These are phyloP conservation scores for Myotis findleyi DNA, from an alignment of 2,797 vertebrate species.

Conservation along the genomic window DNA sequence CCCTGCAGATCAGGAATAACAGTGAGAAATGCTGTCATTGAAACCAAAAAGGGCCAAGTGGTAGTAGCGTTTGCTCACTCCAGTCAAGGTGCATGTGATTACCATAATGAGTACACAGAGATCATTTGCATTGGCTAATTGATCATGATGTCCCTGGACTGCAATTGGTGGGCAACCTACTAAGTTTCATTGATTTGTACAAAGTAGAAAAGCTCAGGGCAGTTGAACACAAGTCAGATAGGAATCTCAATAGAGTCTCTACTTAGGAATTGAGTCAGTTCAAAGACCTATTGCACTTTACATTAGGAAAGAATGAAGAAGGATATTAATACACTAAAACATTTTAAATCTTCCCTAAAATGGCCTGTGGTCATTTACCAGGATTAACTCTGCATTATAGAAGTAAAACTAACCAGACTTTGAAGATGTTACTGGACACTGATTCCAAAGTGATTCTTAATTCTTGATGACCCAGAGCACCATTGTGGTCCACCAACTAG, in stretches of 20 bases:
- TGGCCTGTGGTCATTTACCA: not conserved
- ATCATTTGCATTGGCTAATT: not conserved
- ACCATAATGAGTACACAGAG: not conserved
- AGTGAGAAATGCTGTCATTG: not conserved
- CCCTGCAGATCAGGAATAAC: not conserved
- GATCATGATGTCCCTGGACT: conserved; percentile 12
- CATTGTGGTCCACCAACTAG: not conserved
- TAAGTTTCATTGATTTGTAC: not conserved
- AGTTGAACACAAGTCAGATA: not conserved
- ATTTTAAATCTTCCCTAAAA: not conserved
- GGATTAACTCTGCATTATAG: not conserved
- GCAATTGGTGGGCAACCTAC: not conserved
- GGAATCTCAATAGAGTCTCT: not conserved
- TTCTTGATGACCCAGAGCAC: not conserved
- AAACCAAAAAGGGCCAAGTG: not conserved
- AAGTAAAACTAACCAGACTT: not conserved
- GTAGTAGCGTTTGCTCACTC: not conserved
- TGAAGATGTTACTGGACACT: not conserved
- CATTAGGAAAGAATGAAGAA: not conserved
- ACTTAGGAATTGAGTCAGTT: not conserved
- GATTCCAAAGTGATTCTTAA: not conserved
- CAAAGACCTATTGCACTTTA: not conserved
- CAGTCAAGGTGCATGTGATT: not conserved
- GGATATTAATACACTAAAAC: not conserved
- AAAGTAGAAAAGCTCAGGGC: not conserved